These are phyloP conservation scores for Cenopis cana DNA, from an alignment of 2,888 invertebrate species.

Conservation along the genomic window DNA sequence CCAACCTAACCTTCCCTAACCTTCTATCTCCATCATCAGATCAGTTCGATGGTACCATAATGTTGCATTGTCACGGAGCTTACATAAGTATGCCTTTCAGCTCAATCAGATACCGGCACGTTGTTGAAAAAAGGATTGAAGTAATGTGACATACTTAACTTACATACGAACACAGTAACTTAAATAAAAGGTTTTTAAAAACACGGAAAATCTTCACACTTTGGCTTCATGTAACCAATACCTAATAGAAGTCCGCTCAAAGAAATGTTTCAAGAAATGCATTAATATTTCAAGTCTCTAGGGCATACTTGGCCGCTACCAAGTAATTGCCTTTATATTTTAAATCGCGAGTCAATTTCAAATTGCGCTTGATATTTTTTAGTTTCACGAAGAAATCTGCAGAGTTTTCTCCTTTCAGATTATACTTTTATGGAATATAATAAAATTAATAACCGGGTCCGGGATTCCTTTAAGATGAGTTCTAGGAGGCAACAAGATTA, in stretches of 20 bases:
- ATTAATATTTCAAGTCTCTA: conserved; percentile 32
- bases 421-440: conserved; percentile 26
- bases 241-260: neutral
- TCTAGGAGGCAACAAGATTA: neutral
- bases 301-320: conserved; percentile 26
- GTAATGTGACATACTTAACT: too few species aligned
- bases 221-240: too few species aligned
- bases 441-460: conserved; percentile 14
- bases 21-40: too few species aligned
- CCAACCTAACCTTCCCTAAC: too few species aligned
- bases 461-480: neutral
- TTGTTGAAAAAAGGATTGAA: too few species aligned
- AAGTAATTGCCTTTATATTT: conserved; percentile 36
- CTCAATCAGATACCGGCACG: too few species aligned
- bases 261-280: neutral
- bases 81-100: too few species aligned
- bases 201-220: too few species aligned
- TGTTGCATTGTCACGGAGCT: too few species aligned
- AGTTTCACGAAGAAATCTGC: neutral
- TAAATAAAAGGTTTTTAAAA: too few species aligned
- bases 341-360: conserved; percentile 31
- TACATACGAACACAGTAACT: too few species aligned
- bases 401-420: conserved; percentile 21
- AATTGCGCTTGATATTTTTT: conserved; percentile 28
- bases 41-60: too few species aligned